Conservation (phyloP, 1,140 invertebrate species). For the Sarcophaga bullata region DNA sequence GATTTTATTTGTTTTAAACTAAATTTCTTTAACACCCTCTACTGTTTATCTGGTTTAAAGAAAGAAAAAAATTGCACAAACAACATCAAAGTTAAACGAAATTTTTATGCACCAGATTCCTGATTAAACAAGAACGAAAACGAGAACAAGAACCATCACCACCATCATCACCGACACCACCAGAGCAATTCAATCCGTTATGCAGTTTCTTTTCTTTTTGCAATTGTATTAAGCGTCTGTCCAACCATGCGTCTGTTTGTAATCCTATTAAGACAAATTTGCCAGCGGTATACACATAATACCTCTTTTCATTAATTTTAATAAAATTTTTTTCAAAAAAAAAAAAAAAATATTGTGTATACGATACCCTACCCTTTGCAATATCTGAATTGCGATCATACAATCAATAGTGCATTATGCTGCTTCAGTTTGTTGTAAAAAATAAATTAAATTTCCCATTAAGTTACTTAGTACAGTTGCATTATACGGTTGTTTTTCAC, state of each 20-base stretch:
- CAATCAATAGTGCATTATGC: too few species aligned
- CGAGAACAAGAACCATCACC: too few species aligned
- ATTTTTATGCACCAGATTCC: conserved; percentile 12
- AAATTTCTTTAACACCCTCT: conserved; percentile 29
- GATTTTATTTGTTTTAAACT: conserved; percentile 9
- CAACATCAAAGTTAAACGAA: conserved; percentile 34
- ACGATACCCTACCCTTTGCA: too few species aligned
- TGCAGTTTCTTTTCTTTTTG: neutral
- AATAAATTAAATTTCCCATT: too few species aligned
- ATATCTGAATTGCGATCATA: too few species aligned
- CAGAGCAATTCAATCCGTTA: neutral
- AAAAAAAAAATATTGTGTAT: too few species aligned
- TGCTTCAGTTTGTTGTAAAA: too few species aligned
- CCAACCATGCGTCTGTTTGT: neutral
- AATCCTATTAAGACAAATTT: neutral
- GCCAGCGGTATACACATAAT: neutral
- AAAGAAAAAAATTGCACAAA: neutral
- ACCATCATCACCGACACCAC: neutral
- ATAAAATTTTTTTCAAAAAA: too few species aligned
- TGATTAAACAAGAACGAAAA: neutral
- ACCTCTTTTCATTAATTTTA: neutral
- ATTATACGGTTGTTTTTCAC: too few species aligned
- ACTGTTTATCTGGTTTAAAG: conserved; percentile 1
- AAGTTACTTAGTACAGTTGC: too few species aligned
- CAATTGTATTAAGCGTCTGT: neutral